A percentile compares a stretch with the other conserved stretches of the same genome.
These are phyloP conservation scores for Centruroides sculpturatus DNA, from an alignment of 1,140 invertebrate genomes.

Conservation along the genomic window DNA sequence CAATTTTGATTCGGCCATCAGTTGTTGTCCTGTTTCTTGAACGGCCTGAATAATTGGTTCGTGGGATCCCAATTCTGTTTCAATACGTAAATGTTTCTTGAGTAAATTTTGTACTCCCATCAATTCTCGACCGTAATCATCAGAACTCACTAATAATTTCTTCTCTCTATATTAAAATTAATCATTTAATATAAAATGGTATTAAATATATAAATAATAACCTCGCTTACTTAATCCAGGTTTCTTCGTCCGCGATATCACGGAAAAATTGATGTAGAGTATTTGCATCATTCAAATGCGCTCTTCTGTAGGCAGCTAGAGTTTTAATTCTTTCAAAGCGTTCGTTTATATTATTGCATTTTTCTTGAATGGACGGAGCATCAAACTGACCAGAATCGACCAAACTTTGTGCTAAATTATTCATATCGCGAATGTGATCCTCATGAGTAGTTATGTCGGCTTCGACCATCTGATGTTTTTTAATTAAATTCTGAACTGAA, in stretches of 20 bases:
- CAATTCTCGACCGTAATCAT: slow-evolving; percentile 92
- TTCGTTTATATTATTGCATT: slow-evolving; percentile 79
- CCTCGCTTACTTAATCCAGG: slow-evolving; percentile 72
- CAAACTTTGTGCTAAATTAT: slow-evolving; percentile 77
- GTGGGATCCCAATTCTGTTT: slow-evolving; percentile 85
- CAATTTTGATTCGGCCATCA: slow-evolving; percentile 88
- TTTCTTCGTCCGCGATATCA: slow-evolving; percentile 97
- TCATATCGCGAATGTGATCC: slow-evolving; percentile 89
- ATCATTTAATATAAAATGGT: background rate
- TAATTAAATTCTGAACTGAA: slow-evolving; percentile 94
- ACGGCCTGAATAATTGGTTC: slow-evolving; percentile 93
- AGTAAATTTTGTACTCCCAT: slow-evolving; percentile 94
- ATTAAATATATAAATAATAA: background rate
- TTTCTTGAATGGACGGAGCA: slow-evolving; percentile 77
- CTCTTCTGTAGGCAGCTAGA: slow-evolving; percentile 73
- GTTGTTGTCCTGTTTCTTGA: slow-evolving; percentile 83
- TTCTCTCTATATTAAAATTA: slow-evolving; percentile 49
- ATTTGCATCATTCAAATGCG: slow-evolving; percentile 82
- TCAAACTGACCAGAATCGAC: slow-evolving; percentile 90
- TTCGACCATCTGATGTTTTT: slow-evolving; percentile 95
- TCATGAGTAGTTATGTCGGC: slow-evolving; percentile 90
- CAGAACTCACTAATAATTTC: slow-evolving; percentile 88
- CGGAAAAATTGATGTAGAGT: slow-evolving; percentile 97
- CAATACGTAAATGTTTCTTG: slow-evolving; percentile 93
- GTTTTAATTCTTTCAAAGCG: slow-evolving; percentile 82